Conservation (phyloP, 2,113 vertebrate genomes). For the Phalacrocorax aristotelis region DNA sequence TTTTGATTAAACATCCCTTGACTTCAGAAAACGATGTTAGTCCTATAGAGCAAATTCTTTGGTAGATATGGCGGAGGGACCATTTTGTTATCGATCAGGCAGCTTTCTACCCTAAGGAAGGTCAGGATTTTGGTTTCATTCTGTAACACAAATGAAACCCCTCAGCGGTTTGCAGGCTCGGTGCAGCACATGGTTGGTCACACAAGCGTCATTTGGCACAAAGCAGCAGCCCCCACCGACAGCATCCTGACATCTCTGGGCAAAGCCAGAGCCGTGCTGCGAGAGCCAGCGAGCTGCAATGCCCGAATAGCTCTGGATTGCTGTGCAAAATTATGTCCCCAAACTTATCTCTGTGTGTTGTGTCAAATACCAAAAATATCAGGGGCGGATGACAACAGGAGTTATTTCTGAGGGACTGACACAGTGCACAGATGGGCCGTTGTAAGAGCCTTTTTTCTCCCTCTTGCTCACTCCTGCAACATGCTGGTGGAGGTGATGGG, state of each 20-base stretch:
- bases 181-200: not conserved
- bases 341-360: not conserved
- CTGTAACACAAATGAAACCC: not conserved
- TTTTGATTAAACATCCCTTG: not conserved
- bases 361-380: not conserved
- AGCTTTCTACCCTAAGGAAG: not conserved
- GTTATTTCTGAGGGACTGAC: not conserved
- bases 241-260: not conserved
- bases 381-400: not conserved
- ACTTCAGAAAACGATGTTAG: not conserved
- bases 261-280: not conserved
- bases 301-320: rapidly evolving
- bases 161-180: not conserved
- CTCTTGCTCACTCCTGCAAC: not conserved
- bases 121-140: not conserved
- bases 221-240: not conserved
- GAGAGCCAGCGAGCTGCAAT: not conserved
- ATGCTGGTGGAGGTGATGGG: not conserved
- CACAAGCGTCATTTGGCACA: not conserved
- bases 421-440: not conserved
- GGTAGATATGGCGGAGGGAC: not conserved
- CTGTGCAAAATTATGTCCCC: not conserved
- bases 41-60: rapidly evolving
- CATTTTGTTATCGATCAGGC: rapidly evolving
- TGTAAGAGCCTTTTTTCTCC: not conserved